These are phyloP conservation scores for Embiotoca jacksoni DNA, from an alignment of 2,113 vertebrate genomes.

Conservation along the genomic window DNA sequence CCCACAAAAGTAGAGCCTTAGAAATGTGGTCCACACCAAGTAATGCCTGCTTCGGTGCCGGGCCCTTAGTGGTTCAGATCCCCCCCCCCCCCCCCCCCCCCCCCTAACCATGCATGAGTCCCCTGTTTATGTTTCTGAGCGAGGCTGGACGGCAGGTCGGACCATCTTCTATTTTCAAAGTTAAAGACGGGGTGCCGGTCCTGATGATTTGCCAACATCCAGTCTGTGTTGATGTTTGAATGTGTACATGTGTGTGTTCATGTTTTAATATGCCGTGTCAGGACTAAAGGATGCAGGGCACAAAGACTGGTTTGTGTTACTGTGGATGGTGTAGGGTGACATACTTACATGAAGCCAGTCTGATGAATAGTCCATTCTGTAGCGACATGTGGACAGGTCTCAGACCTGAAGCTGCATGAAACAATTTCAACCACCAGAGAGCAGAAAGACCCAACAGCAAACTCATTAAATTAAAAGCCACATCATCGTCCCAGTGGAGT, in stretches of 20 bases:
- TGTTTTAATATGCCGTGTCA: slow-evolving; percentile 40
- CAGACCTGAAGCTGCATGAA: background rate
- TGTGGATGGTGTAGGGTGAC: slow-evolving; percentile 31
- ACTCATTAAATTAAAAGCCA: background rate
- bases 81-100: background rate
- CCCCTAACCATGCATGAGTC: background rate
- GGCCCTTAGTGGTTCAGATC: background rate
- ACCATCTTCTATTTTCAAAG: slow-evolving; percentile 19
- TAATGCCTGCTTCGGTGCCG: background rate
- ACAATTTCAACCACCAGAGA: background rate
- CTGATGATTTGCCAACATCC: slow-evolving; percentile 42
- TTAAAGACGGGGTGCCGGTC: background rate
- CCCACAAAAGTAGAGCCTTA: background rate
- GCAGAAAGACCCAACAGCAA: background rate
- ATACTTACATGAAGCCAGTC: slow-evolving; percentile 27
- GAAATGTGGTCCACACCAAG: background rate
- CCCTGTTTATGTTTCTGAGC: slow-evolving; percentile 20
- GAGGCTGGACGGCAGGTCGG: background rate
- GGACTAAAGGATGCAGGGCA: slow-evolving; percentile 35
- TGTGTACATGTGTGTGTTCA: background rate
- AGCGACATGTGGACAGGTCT: background rate
- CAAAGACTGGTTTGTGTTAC: slow-evolving; percentile 53
- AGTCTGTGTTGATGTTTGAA: slow-evolving; percentile 16
- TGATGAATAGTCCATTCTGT: slow-evolving; percentile 50
- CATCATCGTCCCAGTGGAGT: no score